Percentiles rank a stretch among this genome's conserved stretches.
These are phyloP conservation scores for Odontesthes bonariensis DNA, from an alignment of 2,113 vertebrate species.

Conservation along the genomic window DNA sequence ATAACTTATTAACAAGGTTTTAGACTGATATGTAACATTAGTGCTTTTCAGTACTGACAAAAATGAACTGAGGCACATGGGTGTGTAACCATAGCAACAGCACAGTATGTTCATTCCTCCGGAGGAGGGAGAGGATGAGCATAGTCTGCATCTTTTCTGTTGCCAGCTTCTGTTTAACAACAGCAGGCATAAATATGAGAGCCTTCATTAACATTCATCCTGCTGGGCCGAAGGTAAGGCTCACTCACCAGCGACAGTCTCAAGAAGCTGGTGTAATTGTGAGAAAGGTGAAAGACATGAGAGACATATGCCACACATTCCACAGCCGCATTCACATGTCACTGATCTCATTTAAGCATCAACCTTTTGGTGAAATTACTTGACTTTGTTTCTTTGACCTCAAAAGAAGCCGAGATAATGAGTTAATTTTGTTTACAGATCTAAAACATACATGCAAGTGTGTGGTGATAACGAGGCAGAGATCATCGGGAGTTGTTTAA, in stretches of 20 bases:
- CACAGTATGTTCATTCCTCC: conserved; percentile 39
- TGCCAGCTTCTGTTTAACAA: conserved; percentile 33
- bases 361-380: conserved; percentile 40
- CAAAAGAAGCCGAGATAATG: conserved; percentile 14
- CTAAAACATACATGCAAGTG: not conserved
- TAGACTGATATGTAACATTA: not conserved
- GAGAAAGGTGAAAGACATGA: conserved; percentile 51
- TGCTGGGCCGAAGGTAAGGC: not conserved
- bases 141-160: not conserved
- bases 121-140: conserved; percentile 22
- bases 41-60: not conserved
- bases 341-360: conserved; percentile 49
- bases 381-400: conserved; percentile 37
- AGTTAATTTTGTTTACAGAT: conserved; percentile 33
- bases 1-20: not conserved
- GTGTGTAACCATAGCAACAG: conserved; percentile 71
- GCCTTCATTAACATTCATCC: conserved; percentile 45
- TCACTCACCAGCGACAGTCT: conserved; percentile 17
- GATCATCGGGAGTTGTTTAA: not conserved
- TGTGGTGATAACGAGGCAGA: conserved; percentile 37
- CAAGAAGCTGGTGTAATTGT: conserved; percentile 55
- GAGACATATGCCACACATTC: conserved; percentile 7
- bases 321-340: conserved; percentile 28
- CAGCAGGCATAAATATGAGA: conserved; percentile 25
- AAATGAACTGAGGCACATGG: conserved; percentile 11